Evolutionary conservation across 2,888 invertebrate species (phyloP), one percentile per base, ranked within the genome.

Genomic region (Drosophila koepferae): DNA sequence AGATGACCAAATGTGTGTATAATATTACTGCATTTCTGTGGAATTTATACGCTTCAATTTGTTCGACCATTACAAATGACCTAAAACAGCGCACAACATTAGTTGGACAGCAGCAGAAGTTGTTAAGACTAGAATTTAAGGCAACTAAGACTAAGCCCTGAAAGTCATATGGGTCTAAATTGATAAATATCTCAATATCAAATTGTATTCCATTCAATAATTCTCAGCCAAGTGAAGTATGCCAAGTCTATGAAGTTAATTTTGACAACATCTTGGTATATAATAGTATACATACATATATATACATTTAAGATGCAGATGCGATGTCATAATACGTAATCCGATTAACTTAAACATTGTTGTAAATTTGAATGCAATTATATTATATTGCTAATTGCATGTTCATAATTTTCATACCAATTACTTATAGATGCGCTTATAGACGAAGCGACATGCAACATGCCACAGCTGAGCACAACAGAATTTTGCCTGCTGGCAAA

Each of bases 31-130:
- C 48, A 49, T 59, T 58, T 38, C 51, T 54, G 10, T 65, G 59
- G 53, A 80, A 76, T 72, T 76, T 72, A 69, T 76, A 41, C 46
- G 59, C 28, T 61, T 72, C 78, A 77, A 69, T 78, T 78, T 76
- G 68, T 73, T 72, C 18, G 53, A 54, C 48, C 56, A 65, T 63
- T 78, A 62, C 58, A 71, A 80, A 66, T 79, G 62, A 54, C 48
- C 53, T 16, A 54, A 70, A 63, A 58, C 38, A 58, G 31, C 20
- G 46, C 38, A 48, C 20, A 20, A 20, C 31, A 63, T 56, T 53
- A 60, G 43, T 10, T 16, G 48, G 20, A 20, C 10, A n/a, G 20
- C 4, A 46, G 46, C 20, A 16, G 9, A 40, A 28, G 18, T 20
- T 5, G 10, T 43, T 5, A 12, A 4, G 7, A 8, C 8, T 20